Conservation (phyloP, 2,888 invertebrate genomes). For the Cylloceria caligata region DNA sequence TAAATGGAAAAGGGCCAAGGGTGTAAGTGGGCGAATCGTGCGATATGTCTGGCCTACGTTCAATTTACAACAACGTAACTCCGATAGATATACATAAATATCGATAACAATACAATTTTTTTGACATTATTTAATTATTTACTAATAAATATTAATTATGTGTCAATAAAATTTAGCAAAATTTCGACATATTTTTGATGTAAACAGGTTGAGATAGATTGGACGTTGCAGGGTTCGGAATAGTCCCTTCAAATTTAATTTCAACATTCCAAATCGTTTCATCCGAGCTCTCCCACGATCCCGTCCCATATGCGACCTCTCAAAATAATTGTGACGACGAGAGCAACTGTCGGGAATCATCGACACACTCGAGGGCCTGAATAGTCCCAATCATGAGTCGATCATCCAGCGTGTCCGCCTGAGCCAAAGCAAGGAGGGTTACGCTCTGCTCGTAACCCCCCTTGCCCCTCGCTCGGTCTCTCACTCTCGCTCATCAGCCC, state of each 20-base stretch:
- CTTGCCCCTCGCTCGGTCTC: neutral
- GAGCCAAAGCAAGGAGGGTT: slow-evolving; percentile 38
- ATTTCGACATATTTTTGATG: no score
- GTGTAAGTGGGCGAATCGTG: slow-evolving; percentile 62
- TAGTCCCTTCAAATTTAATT: slow-evolving; percentile 2
- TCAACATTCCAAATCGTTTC: slow-evolving; percentile 16
- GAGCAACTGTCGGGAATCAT: slow-evolving; percentile 70
- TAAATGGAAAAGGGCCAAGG: slow-evolving; percentile 51
- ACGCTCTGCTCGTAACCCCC: slow-evolving; percentile 15
- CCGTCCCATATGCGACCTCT: slow-evolving; percentile 14
- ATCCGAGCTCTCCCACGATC: slow-evolving; percentile 76
- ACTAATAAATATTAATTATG: neutral
- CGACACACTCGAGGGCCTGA: slow-evolving; percentile 77
- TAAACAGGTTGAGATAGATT: no score
- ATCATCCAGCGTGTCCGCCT: slow-evolving; percentile 74
- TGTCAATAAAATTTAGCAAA: no score
- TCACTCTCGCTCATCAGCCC: slow-evolving; percentile 24
- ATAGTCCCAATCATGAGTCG: slow-evolving; percentile 80
- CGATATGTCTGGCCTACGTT: slow-evolving; percentile 53
- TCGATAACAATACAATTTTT: slow-evolving; percentile 15
- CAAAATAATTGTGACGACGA: slow-evolving; percentile 54
- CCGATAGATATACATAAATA: neutral
- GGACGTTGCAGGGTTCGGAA: neutral
- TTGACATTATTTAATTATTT: neutral
- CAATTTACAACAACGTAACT: slow-evolving; percentile 37